phyloP scores from a whole-genome alignment of 1,140 invertebrate genomes.

The Onthophagus taurus region DNA sequence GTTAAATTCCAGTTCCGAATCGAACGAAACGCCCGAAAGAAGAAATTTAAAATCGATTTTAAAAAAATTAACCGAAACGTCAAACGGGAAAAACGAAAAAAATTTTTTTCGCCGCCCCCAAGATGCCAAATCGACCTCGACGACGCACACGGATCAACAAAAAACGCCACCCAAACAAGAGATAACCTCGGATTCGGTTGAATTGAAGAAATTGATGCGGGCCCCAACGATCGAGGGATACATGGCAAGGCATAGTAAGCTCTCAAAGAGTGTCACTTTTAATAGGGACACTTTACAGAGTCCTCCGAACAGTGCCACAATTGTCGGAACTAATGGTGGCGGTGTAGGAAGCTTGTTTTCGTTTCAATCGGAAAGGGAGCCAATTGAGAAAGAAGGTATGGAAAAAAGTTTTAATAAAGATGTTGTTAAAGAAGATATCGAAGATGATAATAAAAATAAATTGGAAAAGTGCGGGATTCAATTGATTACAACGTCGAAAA shows the following conservation, averaged over 20 bases:
- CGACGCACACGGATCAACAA: too few relatives aligned
- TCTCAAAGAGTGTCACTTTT: slow-evolving; percentile 82
- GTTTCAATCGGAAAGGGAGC: slow-evolving; percentile 7
- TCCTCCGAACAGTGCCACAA: slow-evolving; percentile 50
- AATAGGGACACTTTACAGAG: slow-evolving; percentile 73
- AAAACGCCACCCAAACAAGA: slow-evolving; percentile 32
- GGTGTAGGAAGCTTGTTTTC: slow-evolving; percentile 25
- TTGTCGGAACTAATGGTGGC: slow-evolving; percentile 18
- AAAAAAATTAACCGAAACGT: slow-evolving; percentile 68
- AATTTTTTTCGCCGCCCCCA: slow-evolving; percentile 38
- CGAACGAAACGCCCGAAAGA: slow-evolving; percentile 74
- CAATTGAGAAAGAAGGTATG: neutral
- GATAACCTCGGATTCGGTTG: slow-evolving; percentile 41
- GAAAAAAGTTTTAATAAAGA: too few relatives aligned
- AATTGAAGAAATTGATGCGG: slow-evolving; percentile 56
- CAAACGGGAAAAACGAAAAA: slow-evolving; percentile 45
- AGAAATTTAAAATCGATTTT: slow-evolving; percentile 75
- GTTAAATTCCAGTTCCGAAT: slow-evolving; percentile 50
- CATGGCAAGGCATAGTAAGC: slow-evolving; percentile 74
- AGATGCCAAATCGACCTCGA: too few relatives aligned
- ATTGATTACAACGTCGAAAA: slow-evolving; percentile 26
- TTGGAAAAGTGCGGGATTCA: slow-evolving; percentile 29
- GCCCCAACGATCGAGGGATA: slow-evolving; percentile 79
- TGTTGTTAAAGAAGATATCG: slow-evolving; percentile 4
- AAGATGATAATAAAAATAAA: slow-evolving; percentile 23